A percentile compares a stretch with the other conserved stretches of the same genome.
phyloP scores from a whole-genome alignment of 2,113 vertebrate species.

The Empidonax alnorum region DNA sequence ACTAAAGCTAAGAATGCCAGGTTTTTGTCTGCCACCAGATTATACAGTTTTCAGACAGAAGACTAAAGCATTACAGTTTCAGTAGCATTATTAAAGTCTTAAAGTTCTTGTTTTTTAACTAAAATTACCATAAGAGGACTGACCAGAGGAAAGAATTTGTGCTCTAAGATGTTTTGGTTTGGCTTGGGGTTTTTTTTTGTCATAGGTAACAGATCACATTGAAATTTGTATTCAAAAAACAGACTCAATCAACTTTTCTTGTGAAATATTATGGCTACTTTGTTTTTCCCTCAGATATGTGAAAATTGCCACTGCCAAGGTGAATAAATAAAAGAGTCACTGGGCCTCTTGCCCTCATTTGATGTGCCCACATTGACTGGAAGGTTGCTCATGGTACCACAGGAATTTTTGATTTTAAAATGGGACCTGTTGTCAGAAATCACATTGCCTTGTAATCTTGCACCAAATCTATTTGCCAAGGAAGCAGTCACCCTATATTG shows the following conservation, averaged over 20 bases:
- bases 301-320: background rate
- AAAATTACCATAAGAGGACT: background rate
- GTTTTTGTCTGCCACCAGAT: background rate
- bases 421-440: accelerated
- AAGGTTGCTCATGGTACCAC: background rate
- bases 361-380: background rate
- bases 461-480: background rate
- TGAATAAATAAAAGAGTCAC: background rate
- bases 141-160: background rate
- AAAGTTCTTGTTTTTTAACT: background rate
- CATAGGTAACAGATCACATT: background rate
- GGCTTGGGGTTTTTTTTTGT: accelerated
- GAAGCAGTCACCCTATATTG: background rate
- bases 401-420: background rate
- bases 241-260: background rate
- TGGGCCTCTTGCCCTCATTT: background rate
- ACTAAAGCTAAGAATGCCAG: background rate
- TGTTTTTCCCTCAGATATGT: background rate
- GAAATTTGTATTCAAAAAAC: background rate
- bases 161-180: background rate
- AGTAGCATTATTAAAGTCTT: background rate
- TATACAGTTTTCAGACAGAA: background rate
- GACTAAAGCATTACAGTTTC: background rate
- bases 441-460: background rate
- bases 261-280: background rate